Evolutionary conservation across 1,140 invertebrate genomes (phyloP), one percentile per base, ranked within the genome.

Genomic region (Procambarus clarkii): DNA sequence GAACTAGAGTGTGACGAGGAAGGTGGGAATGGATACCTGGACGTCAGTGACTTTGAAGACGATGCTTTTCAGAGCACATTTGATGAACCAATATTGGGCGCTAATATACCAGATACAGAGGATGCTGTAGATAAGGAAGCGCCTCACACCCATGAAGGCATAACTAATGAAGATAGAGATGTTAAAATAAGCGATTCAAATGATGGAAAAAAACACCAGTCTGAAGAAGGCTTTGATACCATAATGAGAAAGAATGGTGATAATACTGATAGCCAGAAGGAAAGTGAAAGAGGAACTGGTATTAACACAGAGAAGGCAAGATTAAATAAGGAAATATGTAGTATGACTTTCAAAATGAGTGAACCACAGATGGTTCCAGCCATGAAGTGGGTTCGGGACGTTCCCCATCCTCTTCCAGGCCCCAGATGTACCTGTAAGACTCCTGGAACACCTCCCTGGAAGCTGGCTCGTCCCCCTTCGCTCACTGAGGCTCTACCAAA

Each of bases 401-500:
- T 80, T 5, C 86, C 86, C 8, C 76, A 77, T 24, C 86, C 86
- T 34, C 60, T 88, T 7, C 18, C 77, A 18, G 86, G 86, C 60
- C 86, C 86, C 9, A 78, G 46, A 64, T 88, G 86, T 48, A 80
- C 86, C 18, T 88, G 86, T 46, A 46, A 79, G n/a, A 24, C 58
- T 3, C 86, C 77, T 3, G 86, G 86, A 0, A 80, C 86, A 11
- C 86, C 86, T 7, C 86, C 77, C 1, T 88, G 86, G 86, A 88
- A 88, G 45, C 54, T 78, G 24, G 86, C 74, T 60, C 34, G 34
- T 8, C 24, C 82, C 2, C 50, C 50, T 1, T 13, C 50, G 8
- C 8, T 13, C 8, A 5, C 50, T 3, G 50, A 54, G 50, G 8
- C 8, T 13, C 2, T 54, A 4, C 13, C 2, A 9, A 54, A 54